Evolutionary conservation across 2,888 invertebrate species (phyloP).

Genomic region (Drosophila suboccidentalis): DNA sequence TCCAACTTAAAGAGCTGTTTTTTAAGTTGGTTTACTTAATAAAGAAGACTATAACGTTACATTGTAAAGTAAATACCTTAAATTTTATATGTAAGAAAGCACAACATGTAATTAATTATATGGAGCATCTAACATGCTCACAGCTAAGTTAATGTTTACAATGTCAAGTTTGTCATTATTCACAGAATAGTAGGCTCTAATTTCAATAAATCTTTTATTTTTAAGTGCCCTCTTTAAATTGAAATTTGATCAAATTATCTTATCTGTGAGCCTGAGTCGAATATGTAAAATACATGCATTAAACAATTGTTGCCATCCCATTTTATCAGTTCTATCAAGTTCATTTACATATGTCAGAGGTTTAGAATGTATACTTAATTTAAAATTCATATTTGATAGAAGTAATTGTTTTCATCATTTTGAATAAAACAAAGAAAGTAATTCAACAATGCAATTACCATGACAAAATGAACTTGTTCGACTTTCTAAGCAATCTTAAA

Average conservation of each 20-base stretch:
- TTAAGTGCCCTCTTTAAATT: neutral
- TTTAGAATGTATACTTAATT: neutral
- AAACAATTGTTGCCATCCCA: neutral
- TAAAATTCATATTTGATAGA: constrained; percentile 11
- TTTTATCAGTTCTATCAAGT: neutral
- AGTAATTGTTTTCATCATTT: neutral
- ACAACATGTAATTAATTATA: too few species aligned
- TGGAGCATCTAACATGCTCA: too few species aligned
- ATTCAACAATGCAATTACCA: constrained; percentile 32
- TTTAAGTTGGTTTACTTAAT: too few species aligned
- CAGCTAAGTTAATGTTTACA: too few species aligned
- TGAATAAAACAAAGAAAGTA: constrained; percentile 14
- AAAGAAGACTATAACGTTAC: too few species aligned
- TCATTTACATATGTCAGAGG: neutral
- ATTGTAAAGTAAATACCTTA: too few species aligned
- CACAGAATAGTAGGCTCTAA: neutral
- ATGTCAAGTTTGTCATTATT: neutral
- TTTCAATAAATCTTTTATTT: neutral
- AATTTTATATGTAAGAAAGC: too few species aligned
- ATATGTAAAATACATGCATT: neutral
- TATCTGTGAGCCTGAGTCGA: neutral
- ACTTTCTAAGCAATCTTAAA: constrained; percentile 13
- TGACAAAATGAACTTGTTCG: constrained; percentile 29
- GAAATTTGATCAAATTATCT: too few species aligned
- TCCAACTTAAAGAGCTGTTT: too few species aligned